Evolutionary conservation across 1,140 invertebrate species (phyloP).

Genomic region (Bombus confusus): DNA sequence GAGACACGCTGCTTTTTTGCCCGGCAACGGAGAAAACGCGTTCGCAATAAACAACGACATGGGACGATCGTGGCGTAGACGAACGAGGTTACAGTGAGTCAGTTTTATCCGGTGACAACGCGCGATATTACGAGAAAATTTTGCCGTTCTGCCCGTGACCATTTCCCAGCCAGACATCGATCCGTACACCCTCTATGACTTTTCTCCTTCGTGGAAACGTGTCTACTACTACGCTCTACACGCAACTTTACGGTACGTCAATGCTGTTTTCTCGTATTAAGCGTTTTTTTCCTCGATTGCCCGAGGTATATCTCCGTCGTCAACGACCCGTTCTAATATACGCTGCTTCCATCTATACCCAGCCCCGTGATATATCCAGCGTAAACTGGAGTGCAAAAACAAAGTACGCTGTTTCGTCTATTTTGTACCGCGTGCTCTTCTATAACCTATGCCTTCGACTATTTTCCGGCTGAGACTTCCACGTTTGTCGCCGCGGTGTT

Average conservation of each 20-base stretch:
- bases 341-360: constrained; percentile 44
- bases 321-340: constrained; percentile 21
- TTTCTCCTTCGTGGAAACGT: constrained; percentile 47
- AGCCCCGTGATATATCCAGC: constrained; percentile 1
- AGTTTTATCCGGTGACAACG: constrained; percentile 9
- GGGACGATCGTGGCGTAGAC: constrained; percentile 10
- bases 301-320: constrained; percentile 31
- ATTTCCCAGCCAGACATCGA: constrained; percentile 69
- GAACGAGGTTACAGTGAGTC: constrained; percentile 7
- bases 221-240: constrained; percentile 48
- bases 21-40: constrained; percentile 3
- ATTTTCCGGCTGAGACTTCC: neutral
- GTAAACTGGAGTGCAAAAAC: constrained; percentile 29
- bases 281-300: neutral
- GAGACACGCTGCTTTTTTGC: neutral
- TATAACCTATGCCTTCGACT: neutral
- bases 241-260: constrained; percentile 36
- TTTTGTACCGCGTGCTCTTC: neutral
- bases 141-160: constrained; percentile 53
- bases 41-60: constrained; percentile 53
- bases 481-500: neutral
- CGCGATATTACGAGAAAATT: constrained; percentile 24
- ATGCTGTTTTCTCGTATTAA: constrained; percentile 34
- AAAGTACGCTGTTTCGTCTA: neutral
- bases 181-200: constrained; percentile 68